Percentiles rank a stretch among this genome's conserved stretches.
Evolutionary conservation across 2,113 vertebrate genomes (phyloP).

Genomic region (Mustela lutreola): DNA sequence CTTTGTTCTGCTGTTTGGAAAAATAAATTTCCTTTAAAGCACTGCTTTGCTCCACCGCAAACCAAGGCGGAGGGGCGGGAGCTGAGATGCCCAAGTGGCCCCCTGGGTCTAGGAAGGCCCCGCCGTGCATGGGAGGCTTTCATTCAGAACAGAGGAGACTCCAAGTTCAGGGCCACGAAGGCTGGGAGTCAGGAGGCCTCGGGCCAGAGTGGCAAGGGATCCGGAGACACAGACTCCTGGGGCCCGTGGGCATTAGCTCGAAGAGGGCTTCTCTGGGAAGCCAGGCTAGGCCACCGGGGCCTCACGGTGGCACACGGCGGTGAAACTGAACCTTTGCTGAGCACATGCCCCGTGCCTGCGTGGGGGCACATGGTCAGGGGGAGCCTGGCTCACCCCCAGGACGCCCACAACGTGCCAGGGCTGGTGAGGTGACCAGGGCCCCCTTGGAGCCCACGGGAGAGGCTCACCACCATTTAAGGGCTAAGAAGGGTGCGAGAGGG

Average conservation of each 20-base stretch:
- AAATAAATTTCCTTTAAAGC: conserved; percentile 81
- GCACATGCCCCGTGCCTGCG: neutral
- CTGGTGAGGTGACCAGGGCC: too few species aligned
- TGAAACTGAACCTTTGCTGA: neutral
- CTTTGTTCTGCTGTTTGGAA: conserved; percentile 83
- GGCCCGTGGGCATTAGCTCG: fast-evolving
- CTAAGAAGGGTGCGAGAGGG: neutral
- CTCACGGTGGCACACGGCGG: fast-evolving
- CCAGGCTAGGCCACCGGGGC: fast-evolving
- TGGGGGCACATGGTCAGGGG: neutral
- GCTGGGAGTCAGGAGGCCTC: neutral
- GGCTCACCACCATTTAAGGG: neutral
- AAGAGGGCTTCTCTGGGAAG: neutral
- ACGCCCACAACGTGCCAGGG: neutral
- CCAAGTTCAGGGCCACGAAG: neutral
- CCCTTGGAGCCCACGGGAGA: fast-evolving
- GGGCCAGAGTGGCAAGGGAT: fast-evolving
- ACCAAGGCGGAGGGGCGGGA: conserved; percentile 42
- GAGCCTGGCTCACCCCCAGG: neutral
- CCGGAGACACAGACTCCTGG: fast-evolving
- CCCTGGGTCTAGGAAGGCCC: neutral
- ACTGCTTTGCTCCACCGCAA: conserved; percentile 69
- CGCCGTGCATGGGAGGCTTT: neutral
- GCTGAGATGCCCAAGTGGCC: neutral
- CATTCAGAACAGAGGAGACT: neutral